Evolutionary conservation across 2,888 invertebrate genomes (phyloP).

Genomic region (Diarsia rubi): DNA sequence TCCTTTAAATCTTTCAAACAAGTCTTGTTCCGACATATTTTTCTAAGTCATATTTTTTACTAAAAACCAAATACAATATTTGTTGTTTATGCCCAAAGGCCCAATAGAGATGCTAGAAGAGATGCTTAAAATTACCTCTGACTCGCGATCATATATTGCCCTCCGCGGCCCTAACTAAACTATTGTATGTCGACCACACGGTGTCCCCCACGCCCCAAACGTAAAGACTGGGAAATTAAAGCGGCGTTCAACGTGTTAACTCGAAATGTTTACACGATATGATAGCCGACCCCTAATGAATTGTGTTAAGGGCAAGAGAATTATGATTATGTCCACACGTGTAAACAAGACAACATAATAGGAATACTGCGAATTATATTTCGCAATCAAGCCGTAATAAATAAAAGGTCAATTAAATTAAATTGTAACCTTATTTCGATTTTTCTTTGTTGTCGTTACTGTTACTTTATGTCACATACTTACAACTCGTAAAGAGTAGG

Average conservation of each 20-base stretch:
- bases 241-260: no score
- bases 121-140: background rate
- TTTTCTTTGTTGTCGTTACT: background rate
- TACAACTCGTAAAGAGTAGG: background rate
- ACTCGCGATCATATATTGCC: background rate
- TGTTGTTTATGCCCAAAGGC: background rate
- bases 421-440: background rate
- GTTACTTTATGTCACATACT: background rate
- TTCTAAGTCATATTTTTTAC: background rate
- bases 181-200: no score
- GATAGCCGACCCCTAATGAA: no score
- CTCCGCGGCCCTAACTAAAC: background rate
- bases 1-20: no score
- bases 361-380: background rate
- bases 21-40: background rate
- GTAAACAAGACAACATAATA: background rate
- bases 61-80: constrained; percentile 2
- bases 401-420: background rate
- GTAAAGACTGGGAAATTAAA: no score
- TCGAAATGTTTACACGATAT: no score
- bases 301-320: no score
- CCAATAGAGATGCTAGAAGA: no score
- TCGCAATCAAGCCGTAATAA: background rate
- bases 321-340: background rate
- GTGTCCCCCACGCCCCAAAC: no score